A percentile compares a stretch with the other conserved stretches of the same genome.
These are phyloP conservation scores for Lamellibrachia columna DNA, from an alignment of 2,888 invertebrate genomes.

Conservation along the genomic window DNA sequence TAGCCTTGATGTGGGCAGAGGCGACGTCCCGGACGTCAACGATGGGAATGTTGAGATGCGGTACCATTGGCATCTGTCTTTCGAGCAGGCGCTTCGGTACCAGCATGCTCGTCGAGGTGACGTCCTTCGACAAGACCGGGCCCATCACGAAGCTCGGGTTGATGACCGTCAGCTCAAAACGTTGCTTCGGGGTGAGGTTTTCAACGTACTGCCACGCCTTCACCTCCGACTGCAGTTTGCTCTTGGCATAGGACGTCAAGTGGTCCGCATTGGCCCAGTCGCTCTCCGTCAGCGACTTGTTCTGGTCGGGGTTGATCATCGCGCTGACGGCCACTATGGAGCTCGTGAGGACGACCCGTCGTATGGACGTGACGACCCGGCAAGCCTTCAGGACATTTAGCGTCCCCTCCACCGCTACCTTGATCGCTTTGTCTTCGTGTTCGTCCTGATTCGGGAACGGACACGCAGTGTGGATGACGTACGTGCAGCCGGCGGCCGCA, in stretches of 20 bases:
- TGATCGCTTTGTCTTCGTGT: not conserved
- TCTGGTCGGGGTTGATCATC: not conserved
- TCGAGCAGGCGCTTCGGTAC: constrained; percentile 22
- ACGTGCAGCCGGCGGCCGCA: constrained; percentile 61
- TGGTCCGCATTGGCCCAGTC: constrained; percentile 44
- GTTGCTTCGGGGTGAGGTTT: constrained; percentile 56
- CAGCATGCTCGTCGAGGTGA: constrained; percentile 25
- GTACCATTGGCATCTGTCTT: constrained; percentile 43
- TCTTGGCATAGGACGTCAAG: constrained; percentile 61
- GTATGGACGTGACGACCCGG: not conserved
- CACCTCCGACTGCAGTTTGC: constrained; percentile 69
- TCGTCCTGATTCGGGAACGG: not conserved
- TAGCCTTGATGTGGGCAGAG: constrained; percentile 38
- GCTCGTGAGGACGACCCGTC: not conserved
- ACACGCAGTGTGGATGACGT: constrained; percentile 67
- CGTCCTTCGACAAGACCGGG: constrained; percentile 19
- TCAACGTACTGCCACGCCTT: constrained; percentile 70
- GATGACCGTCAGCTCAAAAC: constrained; percentile 35
- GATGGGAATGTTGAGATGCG: constrained; percentile 66
- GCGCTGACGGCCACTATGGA: not conserved
- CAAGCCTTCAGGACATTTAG: not conserved
- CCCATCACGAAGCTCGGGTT: constrained; percentile 21
- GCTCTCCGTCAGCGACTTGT: constrained; percentile 18
- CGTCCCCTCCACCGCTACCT: not conserved
- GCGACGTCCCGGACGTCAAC: constrained; percentile 70